These are phyloP conservation scores for Anabacerthia variegaticeps DNA, from an alignment of 2,797 vertebrate genomes.

Conservation along the genomic window DNA sequence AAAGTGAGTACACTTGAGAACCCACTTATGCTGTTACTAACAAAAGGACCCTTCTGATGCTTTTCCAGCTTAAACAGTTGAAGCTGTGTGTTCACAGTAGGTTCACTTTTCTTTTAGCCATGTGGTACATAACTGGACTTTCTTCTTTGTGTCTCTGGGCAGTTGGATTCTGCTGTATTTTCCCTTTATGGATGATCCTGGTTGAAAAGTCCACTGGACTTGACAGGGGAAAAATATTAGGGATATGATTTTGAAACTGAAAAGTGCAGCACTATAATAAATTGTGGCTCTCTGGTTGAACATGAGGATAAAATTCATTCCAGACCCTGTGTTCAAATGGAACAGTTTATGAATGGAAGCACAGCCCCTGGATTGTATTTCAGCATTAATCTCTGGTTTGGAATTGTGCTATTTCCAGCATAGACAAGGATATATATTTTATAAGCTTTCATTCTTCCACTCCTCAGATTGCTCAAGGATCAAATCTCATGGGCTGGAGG, in stretches of 20 bases:
- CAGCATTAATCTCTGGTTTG: conserved; percentile 10
- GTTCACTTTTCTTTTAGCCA: neutral
- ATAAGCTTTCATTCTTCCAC: conserved; percentile 1
- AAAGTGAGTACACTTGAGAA: neutral
- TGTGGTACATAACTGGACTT: neutral
- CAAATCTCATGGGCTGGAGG: neutral
- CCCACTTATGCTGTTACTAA: neutral
- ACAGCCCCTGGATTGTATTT: conserved; percentile 38
- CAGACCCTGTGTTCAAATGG: conserved; percentile 12
- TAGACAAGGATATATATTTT: conserved; percentile 9
- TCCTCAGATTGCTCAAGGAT: neutral
- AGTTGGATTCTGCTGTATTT: neutral
- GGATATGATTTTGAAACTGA: conserved; percentile 50
- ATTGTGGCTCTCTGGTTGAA: conserved; percentile 17
- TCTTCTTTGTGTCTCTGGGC: neutral
- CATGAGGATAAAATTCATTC: conserved; percentile 44
- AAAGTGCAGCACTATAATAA: conserved; percentile 36
- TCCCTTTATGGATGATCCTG: neutral
- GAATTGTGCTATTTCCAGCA: conserved; percentile 16
- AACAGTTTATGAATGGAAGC: conserved; percentile 51
- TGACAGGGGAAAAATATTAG: conserved; percentile 18
- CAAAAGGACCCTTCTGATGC: neutral
- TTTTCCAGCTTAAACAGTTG: neutral
- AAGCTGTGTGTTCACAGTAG: neutral
- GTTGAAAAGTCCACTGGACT: neutral